Percentiles rank a stretch among this genome's conserved stretches.
phyloP scores from a whole-genome alignment of 2,113 vertebrate genomes.

The Nesoenas mayeri region DNA sequence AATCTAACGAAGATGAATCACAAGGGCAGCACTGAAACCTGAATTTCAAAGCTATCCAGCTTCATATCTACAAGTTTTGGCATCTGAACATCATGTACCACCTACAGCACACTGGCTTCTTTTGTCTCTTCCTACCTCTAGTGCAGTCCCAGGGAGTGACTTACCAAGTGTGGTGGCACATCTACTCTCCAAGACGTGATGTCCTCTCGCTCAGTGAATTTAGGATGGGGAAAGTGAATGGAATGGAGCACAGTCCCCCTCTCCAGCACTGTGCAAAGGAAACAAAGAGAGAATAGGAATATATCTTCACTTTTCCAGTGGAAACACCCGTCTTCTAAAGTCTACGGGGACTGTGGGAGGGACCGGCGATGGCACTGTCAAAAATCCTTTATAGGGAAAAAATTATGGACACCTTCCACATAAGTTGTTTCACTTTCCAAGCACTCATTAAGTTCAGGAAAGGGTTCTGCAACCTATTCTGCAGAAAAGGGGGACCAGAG shows the following conservation, averaged over 20 bases:
- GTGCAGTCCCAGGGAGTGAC: neutral
- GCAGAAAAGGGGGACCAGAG: neutral
- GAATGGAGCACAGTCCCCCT: neutral
- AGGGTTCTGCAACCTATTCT: neutral
- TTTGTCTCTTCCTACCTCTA: neutral
- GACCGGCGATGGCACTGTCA: neutral
- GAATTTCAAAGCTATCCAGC: neutral
- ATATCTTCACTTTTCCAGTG: neutral
- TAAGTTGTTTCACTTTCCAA: neutral
- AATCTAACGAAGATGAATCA: neutral
- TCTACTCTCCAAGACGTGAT: rapidly evolving
- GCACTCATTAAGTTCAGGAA: neutral
- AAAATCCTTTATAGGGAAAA: neutral
- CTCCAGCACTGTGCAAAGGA: neutral
- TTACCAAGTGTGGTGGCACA: neutral
- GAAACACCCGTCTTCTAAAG: neutral
- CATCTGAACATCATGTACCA: neutral
- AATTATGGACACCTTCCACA: neutral
- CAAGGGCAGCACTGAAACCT: neutral
- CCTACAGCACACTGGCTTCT: neutral
- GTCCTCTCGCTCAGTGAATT: neutral
- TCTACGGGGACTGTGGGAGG: neutral
- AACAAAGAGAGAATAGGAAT: neutral
- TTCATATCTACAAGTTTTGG: neutral
- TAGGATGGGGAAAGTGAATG: neutral